These are phyloP conservation scores for Narcine bancroftii DNA, from an alignment of 2,113 vertebrate species.

Conservation along the genomic window DNA sequence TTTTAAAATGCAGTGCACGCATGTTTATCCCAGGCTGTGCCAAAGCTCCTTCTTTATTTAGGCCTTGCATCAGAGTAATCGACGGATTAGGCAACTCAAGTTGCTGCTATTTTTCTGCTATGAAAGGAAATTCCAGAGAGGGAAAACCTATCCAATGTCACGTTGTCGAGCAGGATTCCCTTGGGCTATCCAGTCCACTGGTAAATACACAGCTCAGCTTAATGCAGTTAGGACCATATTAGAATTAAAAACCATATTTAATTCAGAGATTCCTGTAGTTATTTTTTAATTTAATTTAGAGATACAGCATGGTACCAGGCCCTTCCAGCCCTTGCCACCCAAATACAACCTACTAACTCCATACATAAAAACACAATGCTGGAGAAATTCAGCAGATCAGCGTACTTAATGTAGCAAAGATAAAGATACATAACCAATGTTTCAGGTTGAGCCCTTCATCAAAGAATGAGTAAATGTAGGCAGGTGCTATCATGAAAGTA, in stretches of 20 bases:
- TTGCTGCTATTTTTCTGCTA: conserved; percentile 30
- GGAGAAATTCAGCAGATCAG: too few relatives aligned
- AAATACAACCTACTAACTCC: too few relatives aligned
- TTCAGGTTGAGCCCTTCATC: too few relatives aligned
- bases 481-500: too few relatives aligned
- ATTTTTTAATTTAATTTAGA: too few relatives aligned
- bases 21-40: conserved; percentile 18
- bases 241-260: neutral
- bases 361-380: too few relatives aligned
- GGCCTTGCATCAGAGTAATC: conserved; percentile 2
- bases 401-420: too few relatives aligned
- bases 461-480: too few relatives aligned
- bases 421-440: too few relatives aligned
- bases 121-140: conserved; percentile 4
- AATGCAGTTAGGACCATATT: neutral
- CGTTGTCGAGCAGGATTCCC: neutral
- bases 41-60: conserved; percentile 22
- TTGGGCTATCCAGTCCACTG: neutral
- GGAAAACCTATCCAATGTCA: conserved; percentile 27
- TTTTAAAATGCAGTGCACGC: neutral
- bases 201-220: neutral
- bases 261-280: too few relatives aligned
- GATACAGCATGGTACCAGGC: too few relatives aligned
- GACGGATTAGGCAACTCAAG: neutral
- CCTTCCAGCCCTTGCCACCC: too few relatives aligned